These are phyloP conservation scores for Ormyrus thymus DNA, from an alignment of 2,888 invertebrate species.

Conservation along the genomic window DNA sequence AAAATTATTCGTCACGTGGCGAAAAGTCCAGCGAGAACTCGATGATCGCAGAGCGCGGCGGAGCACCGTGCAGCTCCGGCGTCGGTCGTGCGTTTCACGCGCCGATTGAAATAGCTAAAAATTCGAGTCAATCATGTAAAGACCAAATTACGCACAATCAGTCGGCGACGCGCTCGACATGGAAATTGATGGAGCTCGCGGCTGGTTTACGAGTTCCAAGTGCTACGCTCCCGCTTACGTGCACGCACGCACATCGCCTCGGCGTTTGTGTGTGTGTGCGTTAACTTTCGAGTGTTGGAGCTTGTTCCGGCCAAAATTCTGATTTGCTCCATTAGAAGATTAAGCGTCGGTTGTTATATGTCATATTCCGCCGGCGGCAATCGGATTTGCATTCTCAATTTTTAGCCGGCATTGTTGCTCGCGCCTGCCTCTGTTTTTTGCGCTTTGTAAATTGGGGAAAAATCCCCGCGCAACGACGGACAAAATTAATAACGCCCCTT, in stretches of 20 bases:
- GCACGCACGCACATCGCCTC: no score
- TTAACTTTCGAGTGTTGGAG: no score
- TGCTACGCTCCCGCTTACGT: slow-evolving; percentile 5
- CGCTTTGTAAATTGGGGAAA: no score
- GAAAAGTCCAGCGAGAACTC: no score
- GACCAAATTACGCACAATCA: slow-evolving; percentile 40
- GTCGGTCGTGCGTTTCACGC: no score
- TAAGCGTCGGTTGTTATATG: neutral
- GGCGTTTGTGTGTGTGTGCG: no score
- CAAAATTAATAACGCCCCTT: no score
- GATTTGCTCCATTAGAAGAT: slow-evolving; percentile 32
- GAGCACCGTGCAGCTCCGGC: neutral
- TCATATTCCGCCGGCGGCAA: neutral
- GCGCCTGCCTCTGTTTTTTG: no score
- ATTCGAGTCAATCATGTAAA: slow-evolving; percentile 25
- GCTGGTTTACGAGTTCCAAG: slow-evolving; percentile 44
- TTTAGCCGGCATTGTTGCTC: neutral
- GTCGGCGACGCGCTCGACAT: slow-evolving; percentile 34
- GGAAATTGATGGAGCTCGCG: slow-evolving; percentile 41
- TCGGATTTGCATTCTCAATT: neutral
- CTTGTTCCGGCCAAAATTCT: neutral
- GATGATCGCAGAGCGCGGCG: neutral
- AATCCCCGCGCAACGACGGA: no score
- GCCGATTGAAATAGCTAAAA: no score
- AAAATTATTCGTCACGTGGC: no score